phyloP scores from a whole-genome alignment of 2,797 vertebrate species.

The Lacerta agilis region DNA sequence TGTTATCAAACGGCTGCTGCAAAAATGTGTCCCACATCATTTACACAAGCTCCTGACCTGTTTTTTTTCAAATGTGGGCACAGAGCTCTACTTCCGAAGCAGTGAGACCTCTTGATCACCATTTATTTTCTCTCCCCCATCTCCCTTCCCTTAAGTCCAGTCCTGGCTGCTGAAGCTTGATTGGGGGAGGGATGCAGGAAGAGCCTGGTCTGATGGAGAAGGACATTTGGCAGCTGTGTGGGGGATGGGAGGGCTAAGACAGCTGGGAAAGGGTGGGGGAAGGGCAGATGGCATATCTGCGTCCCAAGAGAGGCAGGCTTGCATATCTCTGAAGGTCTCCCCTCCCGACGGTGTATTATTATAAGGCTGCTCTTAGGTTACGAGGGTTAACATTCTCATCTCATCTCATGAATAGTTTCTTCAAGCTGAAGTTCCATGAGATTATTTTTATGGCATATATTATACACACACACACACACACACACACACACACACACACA shows the following conservation, averaged over 20 bases:
- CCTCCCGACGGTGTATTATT: background rate
- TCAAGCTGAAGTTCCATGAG: background rate
- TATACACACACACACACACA: too few relatives aligned
- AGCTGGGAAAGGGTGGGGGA: background rate
- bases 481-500: too few relatives aligned
- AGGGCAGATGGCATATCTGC: background rate
- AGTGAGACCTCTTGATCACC: background rate
- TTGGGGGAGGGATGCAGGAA: slow-evolving; percentile 17
- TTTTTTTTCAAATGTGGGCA: background rate
- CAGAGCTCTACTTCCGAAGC: background rate
- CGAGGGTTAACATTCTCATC: background rate
- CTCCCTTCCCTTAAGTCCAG: slow-evolving; percentile 23
- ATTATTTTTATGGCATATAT: background rate
- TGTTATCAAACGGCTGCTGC: background rate
- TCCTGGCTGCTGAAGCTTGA: background rate
- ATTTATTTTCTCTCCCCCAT: background rate
- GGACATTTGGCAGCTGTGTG: slow-evolving; percentile 2
- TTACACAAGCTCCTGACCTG: background rate
- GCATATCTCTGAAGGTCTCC: background rate
- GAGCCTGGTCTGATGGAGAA: slow-evolving; percentile 20
- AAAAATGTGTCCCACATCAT: background rate
- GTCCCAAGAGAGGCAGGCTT: background rate
- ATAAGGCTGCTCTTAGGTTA: background rate
- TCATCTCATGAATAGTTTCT: background rate
- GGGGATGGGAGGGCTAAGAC: slow-evolving; percentile 42